A percentile compares a stretch with the other conserved stretches of the same genome.
phyloP scores from a whole-genome alignment of 1,140 invertebrate species.

The Ylistrum balloti region DNA sequence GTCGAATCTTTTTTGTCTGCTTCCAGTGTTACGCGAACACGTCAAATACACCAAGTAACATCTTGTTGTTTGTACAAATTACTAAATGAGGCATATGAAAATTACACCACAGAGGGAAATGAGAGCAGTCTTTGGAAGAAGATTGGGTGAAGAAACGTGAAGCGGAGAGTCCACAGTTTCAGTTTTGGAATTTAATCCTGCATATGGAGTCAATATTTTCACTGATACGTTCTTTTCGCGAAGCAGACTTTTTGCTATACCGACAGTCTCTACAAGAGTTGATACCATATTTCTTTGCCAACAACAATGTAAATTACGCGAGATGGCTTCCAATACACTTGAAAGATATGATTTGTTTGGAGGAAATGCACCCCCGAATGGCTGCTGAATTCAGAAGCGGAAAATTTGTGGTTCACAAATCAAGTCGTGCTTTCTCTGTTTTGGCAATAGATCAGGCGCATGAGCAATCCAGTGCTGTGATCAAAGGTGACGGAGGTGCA shows the following conservation, averaged over 20 bases:
- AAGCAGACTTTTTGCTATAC: constrained; percentile 41
- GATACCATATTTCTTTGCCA: constrained; percentile 59
- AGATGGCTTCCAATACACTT: constrained; percentile 59
- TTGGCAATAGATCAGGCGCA: constrained; percentile 42
- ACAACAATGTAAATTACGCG: constrained; percentile 63
- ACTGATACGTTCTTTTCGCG: too few species aligned
- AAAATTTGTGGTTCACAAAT: constrained; percentile 25
- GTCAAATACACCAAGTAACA: too few species aligned
- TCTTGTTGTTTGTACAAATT: too few species aligned
- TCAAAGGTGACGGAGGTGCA: constrained; percentile 33
- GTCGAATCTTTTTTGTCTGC: too few species aligned
- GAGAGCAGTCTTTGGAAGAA: too few species aligned
- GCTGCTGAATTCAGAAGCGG: constrained; percentile 3
- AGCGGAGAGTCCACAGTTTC: too few species aligned
- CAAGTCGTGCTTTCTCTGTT: not conserved
- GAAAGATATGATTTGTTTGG: constrained; percentile 53
- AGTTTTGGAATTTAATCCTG: too few species aligned
- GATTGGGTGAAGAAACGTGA: too few species aligned
- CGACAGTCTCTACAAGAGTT: constrained; percentile 47
- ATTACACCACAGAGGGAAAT: too few species aligned
- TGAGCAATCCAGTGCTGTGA: not conserved
- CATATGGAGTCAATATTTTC: too few species aligned
- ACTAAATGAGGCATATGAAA: too few species aligned
- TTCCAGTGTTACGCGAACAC: too few species aligned
- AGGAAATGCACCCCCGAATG: constrained; percentile 51